Base-by-base conservation (phyloP, 2,888 invertebrate genomes). In the Drosophila anomalipes region DNA sequence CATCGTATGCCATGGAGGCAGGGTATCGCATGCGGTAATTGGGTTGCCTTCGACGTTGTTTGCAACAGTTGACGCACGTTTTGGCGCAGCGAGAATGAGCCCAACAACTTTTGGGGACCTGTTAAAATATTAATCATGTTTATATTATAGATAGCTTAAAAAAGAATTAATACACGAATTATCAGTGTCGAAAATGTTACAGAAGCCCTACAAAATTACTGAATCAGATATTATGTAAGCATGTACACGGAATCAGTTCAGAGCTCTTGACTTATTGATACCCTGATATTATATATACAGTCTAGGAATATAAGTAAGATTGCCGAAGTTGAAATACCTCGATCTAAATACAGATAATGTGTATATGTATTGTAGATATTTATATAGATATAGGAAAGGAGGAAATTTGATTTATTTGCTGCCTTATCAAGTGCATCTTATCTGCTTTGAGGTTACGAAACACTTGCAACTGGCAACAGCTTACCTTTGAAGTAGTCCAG, bases 1-100 rank as follows among this genome's bases (percentile, higher is more conserved):
- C 91, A 89, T 59, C 93, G 89, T 14, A 94, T 89, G 9, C 94
- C 94, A 77, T 93, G 79, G 6, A 94, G 84, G 70, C 93, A 93
- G 53, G 89, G 81, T 58, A 94, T 89, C 12, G 84, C 49, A 54
- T 82, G 71, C 0, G 57, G 51, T 30, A 44, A 44, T 14, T 53
- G 39, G 12, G 61, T 14, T 19, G 47, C 28, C 5, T 30, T 51
- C 10, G 22, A 39, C 0, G 66, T 49, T 1, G 60, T 70, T 14
- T 66, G 53, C 30, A 79, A 2, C 65, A 80, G 47, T 35, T 79
- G 82, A 0, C 39, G 66, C 39, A 80, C 49, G 41, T 82, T 87
- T 58, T 35, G 74, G 22, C 79, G 72, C 30, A 92, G 41, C 0
- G 92, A 93, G 49, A 93, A 92, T 5, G 77, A 62, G 6, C 56